A percentile compares a stretch with the other conserved stretches of the same genome.
phyloP scores from a whole-genome alignment of 2,797 vertebrate genomes.

The Loriculus beryllinus region DNA sequence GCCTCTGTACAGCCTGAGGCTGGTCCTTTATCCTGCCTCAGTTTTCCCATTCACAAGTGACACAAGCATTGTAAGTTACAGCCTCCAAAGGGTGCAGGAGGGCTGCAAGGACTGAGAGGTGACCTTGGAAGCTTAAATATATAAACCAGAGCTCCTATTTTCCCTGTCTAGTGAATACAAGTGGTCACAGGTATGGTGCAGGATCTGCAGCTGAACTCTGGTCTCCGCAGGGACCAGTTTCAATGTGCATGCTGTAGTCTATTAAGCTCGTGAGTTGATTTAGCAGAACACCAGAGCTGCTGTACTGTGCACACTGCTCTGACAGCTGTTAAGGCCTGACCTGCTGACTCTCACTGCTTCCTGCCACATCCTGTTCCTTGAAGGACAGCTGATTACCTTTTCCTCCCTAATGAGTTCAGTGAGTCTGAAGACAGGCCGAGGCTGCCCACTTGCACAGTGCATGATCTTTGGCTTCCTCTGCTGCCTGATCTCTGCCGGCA shows the following conservation, averaged over 20 bases:
- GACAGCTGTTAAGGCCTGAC: not conserved
- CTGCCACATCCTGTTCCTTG: not conserved
- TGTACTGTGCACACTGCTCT: not conserved
- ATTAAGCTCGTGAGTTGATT: not conserved
- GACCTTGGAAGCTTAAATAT: not conserved
- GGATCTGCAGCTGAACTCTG: fast-evolving
- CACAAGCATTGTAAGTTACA: not conserved
- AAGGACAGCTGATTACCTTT: not conserved
- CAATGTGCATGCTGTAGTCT: not conserved
- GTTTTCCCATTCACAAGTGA: not conserved
- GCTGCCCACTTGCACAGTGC: not conserved
- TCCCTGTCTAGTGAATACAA: not conserved
- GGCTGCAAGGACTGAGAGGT: not conserved
- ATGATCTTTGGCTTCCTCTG: not conserved
- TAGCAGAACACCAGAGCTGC: not conserved
- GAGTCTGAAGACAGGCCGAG: not conserved
- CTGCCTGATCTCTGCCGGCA: not conserved
- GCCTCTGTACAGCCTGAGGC: not conserved
- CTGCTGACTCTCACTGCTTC: not conserved
- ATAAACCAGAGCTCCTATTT: fast-evolving
- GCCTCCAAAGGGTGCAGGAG: not conserved
- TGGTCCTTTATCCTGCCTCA: not conserved
- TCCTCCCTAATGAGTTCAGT: not conserved
- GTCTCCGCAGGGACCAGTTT: not conserved
- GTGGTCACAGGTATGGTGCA: fast-evolving